Base-by-base conservation (phyloP, 2,888 invertebrate genomes). In the Nemapogon koenigi region DNA sequence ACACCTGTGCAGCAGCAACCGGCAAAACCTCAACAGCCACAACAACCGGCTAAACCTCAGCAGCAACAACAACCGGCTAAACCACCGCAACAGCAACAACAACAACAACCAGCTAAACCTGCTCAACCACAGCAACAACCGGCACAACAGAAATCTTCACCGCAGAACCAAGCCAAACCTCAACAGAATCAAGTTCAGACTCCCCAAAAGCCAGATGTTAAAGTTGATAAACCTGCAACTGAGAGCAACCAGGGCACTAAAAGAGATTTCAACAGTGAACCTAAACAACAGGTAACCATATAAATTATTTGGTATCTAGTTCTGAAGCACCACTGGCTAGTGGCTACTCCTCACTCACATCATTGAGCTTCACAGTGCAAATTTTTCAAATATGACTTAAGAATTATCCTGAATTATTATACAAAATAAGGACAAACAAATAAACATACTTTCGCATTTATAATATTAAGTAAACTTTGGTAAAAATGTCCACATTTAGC, bases 71-170 rank as follows among this genome's bases (percentile, higher is more conserved):
- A 36, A 10, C 49, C 45, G 36, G 45, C 46, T 18, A 48, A 52
- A 17, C 48, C 49, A 37, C 50, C 45, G 16, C 41, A 40, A 10
- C 51, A 51, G 35, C 47, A 41, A 33, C 46, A 50, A 41, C 42
- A 38, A 4, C 39, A 36, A 16, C 39, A 43, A 4, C 43, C 41
- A 7, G 39, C 35, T 6, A 30, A 51, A 43, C 37, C 54, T 48
- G 16, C 53, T 1, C 48, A 45, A 33, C 46, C 43, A 29, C 52
- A 51, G 38, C 38, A 31, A 27, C n/a, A 40, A 15, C 36, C 31
- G 15, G 48, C 40, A 36, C 49, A 47, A 22, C 50, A 47, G 15
- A 50, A 49, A 40, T 37, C 41, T 15, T 45, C 22, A 6, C 22
- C 22, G 6, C 22, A 22, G 22, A 22, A 22, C 22, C 6, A 22